These are phyloP conservation scores for Anthoptus insignis DNA, from an alignment of 2,888 invertebrate species.

Conservation along the genomic window DNA sequence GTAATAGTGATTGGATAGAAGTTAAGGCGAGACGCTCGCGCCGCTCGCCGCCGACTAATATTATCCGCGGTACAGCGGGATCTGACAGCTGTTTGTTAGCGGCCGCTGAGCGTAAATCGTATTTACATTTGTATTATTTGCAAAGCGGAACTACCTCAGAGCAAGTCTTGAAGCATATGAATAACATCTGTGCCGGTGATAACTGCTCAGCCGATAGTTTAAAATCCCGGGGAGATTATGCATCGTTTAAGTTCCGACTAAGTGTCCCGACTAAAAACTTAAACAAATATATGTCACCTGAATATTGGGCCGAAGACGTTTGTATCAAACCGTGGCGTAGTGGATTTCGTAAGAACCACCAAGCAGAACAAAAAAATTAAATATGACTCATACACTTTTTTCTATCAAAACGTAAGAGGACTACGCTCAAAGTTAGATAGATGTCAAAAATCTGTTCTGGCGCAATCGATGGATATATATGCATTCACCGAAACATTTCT, in stretches of 20 bases:
- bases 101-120: constrained; percentile 14
- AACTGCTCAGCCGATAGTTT: constrained; percentile 7
- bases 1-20: constrained; percentile 11
- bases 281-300: not conserved
- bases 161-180: constrained; percentile 11
- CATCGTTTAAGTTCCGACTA: constrained; percentile 12
- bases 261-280: not conserved
- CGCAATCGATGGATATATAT: constrained; percentile 1
- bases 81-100: not conserved
- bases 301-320: constrained; percentile 23
- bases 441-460: not conserved
- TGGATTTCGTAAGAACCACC: constrained; percentile 14
- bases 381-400: not conserved
- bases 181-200: constrained; percentile 4
- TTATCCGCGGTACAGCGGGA: constrained; percentile 19
- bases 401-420: constrained; percentile 18
- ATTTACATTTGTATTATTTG: constrained; percentile 21
- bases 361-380: not conserved
- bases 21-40: not conserved
- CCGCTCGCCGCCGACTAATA: not conserved
- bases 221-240: constrained; percentile 24
- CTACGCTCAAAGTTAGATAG: constrained; percentile 3
- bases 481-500: constrained; percentile 15
- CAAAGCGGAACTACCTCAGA: constrained; percentile 14
- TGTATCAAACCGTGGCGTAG: constrained; percentile 26